Evolutionary conservation across 1,140 invertebrate genomes (phyloP), one percentile per base, ranked within the genome.

Genomic region (Ips nitidus): DNA sequence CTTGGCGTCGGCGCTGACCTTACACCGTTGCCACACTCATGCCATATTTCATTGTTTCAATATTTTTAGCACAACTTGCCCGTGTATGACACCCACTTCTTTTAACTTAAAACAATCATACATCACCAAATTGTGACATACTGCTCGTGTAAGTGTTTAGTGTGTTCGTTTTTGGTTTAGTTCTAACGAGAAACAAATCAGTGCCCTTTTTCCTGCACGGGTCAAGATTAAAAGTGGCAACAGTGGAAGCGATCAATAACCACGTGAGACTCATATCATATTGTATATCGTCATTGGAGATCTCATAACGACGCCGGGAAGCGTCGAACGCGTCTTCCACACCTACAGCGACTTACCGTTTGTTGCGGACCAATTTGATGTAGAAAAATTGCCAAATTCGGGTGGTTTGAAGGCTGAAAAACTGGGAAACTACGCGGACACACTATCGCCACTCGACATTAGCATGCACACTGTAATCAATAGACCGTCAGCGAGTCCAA

Each of bases 251-350:
- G 76, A 78, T 78, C 76, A 75, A 79, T 79, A 75, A 64, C 73
- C 76, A 76, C 76, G 76, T 76, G 76, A 74, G 72, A 52, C 73
- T 75, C 74, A 78, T 78, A 78, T 78, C 76, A 77, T 78, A 78
- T 76, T 73, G 74, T 75, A 77, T 76, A 77, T 78, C 75, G 75
- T 76, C 76, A 78, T 76, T 78, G 75, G 76, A 77, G 70, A 74
- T 72, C 70, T 76, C 75, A 77, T 77, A 77, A 75, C 74, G 73
- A 69, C 69, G 69, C 52, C 53, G 65, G 68, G 66, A 43, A 63
- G 67, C 73, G 65, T 67, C 73, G 53, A 43, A 50, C 47, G 58
- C 60, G 40, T 60, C 62, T 61, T 47, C n/a, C 38, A 58, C 36
- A 63, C 41, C 40, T 67, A 43, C 36, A 55, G 55, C 37, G 4